Evolutionary conservation across 2,113 vertebrate species (phyloP), one percentile per base, ranked within the genome.

Genomic region (Cryptoleucopteryx plumbea): DNA sequence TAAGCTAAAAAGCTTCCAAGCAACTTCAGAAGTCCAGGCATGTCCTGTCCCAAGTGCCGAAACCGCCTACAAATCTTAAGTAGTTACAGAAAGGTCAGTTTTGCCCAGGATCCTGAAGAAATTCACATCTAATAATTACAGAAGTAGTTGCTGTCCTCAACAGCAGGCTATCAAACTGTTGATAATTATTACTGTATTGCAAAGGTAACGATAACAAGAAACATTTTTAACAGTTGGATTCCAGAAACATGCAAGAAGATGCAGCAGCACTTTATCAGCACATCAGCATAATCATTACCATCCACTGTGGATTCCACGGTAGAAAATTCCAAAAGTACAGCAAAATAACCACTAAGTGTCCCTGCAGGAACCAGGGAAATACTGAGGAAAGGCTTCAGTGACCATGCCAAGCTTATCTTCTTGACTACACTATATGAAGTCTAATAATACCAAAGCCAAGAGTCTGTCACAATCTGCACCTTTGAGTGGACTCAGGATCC

Each of bases 251-350:
- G 2, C 7, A 58, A 48, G 43, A 50, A 31, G 45, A 53, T 16
- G 6, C 21, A 91, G 20, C 20, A 52, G 20, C 27, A 66, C 73
- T 71, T 62, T 61, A 78, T 31, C 65, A 90, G 48, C 13, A 47
- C 18, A 68, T 45, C 70, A 72, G 18, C 32, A 31, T 15, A 31
- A 91, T 40, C 53, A 40, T 32, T 77, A 78, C 12, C 40, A 83
- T 13, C 15, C 17, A 31, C 21, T 34, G 59, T 32, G 34, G 12
- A 81, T 77, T 73, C 7, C 5, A 45, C 0, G 0, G 40, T 4
- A 62, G 16, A 56, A 86, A 86, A 68, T 2, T 10, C 22, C 21
- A 26, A 31, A 45, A 50, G 53, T 38, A 75, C 1, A 45, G 47
- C 25, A 92, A 90, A 79, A 72, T 40, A 86, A 73, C 22, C n/a